phyloP scores from a whole-genome alignment of 2,797 vertebrate species.

The Hozukius guyotensis region DNA sequence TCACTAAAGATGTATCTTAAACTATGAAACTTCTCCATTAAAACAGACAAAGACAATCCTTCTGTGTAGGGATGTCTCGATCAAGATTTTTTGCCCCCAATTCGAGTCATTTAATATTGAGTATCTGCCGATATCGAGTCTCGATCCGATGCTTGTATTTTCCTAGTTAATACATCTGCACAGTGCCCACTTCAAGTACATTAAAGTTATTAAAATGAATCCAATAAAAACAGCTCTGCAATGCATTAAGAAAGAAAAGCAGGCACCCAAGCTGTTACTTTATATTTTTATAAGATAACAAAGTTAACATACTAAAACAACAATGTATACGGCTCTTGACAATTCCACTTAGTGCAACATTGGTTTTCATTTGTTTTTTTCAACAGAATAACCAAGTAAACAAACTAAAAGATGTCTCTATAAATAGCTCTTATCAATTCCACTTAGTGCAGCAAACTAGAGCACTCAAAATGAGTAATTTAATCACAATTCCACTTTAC shows the following conservation, averaged over 20 bases:
- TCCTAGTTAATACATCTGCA: background rate
- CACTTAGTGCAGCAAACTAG: background rate
- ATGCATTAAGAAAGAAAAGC: background rate
- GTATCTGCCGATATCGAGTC: background rate
- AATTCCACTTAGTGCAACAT: background rate
- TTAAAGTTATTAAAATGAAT: background rate
- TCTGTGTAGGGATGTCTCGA: background rate
- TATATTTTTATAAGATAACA: background rate
- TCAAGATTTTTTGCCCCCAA: background rate
- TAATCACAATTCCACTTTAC: background rate
- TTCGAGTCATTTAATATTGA: background rate
- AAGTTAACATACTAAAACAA: background rate
- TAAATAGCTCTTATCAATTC: too few relatives aligned
- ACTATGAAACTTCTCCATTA: background rate
- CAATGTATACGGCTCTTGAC: background rate
- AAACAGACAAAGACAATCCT: background rate
- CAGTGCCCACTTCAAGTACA: background rate
- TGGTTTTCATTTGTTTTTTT: background rate
- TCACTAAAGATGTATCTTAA: background rate
- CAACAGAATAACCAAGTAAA: too few relatives aligned
- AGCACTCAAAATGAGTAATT: background rate
- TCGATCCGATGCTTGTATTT: background rate
- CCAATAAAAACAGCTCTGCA: background rate
- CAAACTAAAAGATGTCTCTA: too few relatives aligned
- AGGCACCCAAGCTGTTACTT: background rate